Conservation (phyloP, 1,140 invertebrate species). For the Adoxophyes honmai region DNA sequence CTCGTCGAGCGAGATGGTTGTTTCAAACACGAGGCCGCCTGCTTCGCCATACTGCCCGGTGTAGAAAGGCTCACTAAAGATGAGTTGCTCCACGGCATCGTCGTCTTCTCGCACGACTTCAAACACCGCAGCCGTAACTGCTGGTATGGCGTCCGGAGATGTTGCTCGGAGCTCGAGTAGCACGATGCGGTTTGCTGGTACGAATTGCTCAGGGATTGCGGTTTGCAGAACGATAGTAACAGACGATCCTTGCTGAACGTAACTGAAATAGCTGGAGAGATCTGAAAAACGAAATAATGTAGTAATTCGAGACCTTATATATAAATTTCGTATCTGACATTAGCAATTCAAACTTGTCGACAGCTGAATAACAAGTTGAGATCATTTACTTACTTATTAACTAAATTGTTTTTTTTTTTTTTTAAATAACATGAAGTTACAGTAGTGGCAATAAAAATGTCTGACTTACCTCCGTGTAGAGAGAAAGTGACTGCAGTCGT, state of each 20-base stretch:
- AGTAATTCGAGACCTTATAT: too few species aligned
- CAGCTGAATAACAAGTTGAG: too few species aligned
- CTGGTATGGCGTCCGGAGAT: neutral
- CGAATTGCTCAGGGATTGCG: conserved; percentile 3
- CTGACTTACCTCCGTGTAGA: conserved; percentile 28
- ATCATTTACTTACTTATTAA: too few species aligned
- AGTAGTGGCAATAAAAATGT: too few species aligned
- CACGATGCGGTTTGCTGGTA: conserved; percentile 15
- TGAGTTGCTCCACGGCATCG: conserved; percentile 12
- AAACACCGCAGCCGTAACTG: conserved; percentile 15
- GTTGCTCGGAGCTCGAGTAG: conserved; percentile 17
- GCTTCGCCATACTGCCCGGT: conserved; percentile 26
- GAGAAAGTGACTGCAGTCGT: conserved; percentile 23
- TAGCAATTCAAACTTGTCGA: neutral
- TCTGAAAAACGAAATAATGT: too few species aligned
- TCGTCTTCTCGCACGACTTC: neutral
- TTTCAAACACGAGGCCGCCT: conserved; percentile 21
- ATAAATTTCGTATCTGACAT: too few species aligned
- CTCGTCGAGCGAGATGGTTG: conserved; percentile 17
- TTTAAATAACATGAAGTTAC: too few species aligned
- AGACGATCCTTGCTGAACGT: neutral
- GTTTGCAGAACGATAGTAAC: neutral
- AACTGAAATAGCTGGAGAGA: neutral
- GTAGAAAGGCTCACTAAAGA: conserved; percentile 33
- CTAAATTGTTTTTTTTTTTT: too few species aligned